These are phyloP conservation scores for Norana najaformis DNA, from an alignment of 2,888 invertebrate species.

Conservation along the genomic window DNA sequence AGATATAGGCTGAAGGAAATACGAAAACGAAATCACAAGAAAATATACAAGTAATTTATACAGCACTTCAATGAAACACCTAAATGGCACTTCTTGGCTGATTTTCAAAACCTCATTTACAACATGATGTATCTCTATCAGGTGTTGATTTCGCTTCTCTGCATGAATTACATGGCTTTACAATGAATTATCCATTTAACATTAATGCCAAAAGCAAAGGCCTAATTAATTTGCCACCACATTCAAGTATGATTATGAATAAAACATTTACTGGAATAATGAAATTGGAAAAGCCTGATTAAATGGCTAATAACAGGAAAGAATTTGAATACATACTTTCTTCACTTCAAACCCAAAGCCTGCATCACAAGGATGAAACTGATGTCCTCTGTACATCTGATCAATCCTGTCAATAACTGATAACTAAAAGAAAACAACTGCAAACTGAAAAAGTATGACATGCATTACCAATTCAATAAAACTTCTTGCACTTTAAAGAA, in stretches of 20 bases:
- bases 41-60: no score
- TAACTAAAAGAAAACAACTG: background rate
- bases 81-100: background rate
- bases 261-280: background rate
- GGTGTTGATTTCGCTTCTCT: no score
- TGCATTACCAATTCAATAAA: background rate
- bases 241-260: background rate
- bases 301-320: background rate
- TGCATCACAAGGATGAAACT: background rate
- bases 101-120: background rate
- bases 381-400: background rate
- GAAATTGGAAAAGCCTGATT: background rate
- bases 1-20: no score
- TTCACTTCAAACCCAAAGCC: background rate
- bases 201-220: background rate
- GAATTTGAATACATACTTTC: background rate
- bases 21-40: no score
- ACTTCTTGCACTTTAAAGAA: background rate
- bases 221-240: background rate
- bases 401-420: background rate
- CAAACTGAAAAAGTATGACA: background rate
- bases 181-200: no score
- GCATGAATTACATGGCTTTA: no score
- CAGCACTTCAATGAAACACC: no score
- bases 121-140: no score